These are phyloP conservation scores for Gallirallus australis DNA, from an alignment of 2,797 vertebrate species.

Conservation along the genomic window DNA sequence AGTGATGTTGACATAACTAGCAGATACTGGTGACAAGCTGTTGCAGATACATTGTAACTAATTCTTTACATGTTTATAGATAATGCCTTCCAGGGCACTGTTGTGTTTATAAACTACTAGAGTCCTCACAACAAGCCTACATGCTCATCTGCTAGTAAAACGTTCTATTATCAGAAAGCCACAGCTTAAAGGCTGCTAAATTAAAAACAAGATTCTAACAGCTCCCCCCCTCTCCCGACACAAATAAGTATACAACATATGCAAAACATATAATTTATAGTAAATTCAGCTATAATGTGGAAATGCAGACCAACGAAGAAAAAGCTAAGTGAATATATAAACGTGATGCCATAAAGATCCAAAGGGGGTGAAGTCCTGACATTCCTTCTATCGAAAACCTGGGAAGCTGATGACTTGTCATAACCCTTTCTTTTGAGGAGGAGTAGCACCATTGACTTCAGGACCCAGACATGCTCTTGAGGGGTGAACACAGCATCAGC, in stretches of 20 bases:
- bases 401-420: not conserved
- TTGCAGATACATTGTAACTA: not conserved
- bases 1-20: not conserved
- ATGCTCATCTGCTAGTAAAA: not conserved
- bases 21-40: not conserved
- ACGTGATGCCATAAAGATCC: not conserved
- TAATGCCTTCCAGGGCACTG: not conserved
- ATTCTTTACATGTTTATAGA: not conserved
- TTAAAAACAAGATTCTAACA: not conserved
- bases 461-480: not conserved
- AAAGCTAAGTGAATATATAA: not conserved
- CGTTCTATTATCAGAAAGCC: not conserved
- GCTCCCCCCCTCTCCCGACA: fast-evolving
- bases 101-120: not conserved
- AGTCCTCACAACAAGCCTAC: not conserved
- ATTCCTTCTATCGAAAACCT: not conserved
- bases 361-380: not conserved
- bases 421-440: not conserved
- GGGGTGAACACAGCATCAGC: not conserved
- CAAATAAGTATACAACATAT: not conserved
- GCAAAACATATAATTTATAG: not conserved
- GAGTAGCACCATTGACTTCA: not conserved
- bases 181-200: not conserved
- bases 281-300: not conserved
- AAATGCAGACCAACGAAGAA: not conserved